A percentile compares a stretch with the other conserved stretches of the same genome.
phyloP scores from a whole-genome alignment of 2,113 vertebrate species.

The Nestor notabilis region DNA sequence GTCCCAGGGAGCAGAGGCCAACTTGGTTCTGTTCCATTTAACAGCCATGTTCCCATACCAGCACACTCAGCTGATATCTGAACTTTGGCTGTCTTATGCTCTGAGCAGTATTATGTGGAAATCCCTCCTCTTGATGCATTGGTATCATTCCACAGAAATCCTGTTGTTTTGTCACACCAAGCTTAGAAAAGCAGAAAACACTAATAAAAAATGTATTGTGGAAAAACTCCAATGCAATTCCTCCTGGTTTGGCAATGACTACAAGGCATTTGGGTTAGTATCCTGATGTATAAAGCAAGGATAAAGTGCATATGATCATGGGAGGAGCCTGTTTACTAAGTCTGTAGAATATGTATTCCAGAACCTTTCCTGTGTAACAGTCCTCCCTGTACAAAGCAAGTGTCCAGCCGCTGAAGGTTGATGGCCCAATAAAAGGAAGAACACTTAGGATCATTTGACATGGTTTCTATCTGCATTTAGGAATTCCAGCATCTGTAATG shows the following conservation, averaged over 20 bases:
- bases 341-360: not conserved
- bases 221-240: not conserved
- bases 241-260: not conserved
- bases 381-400: not conserved
- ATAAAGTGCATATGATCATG: not conserved
- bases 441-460: not conserved
- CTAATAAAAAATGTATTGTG: not conserved
- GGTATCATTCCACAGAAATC: not conserved
- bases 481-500: not conserved
- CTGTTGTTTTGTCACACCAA: not conserved
- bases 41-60: not conserved
- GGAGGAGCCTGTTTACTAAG: not conserved
- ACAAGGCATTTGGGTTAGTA: constrained; percentile 11
- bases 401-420: not conserved
- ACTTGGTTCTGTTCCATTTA: not conserved
- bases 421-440: not conserved
- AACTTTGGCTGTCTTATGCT: not conserved
- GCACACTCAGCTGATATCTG: not conserved
- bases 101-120: not conserved
- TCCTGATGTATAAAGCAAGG: not conserved
- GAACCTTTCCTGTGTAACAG: not conserved
- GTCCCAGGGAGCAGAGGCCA: not conserved
- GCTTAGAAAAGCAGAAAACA: not conserved
- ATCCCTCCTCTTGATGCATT: not conserved
- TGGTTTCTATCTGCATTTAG: not conserved